Base-by-base conservation (phyloP, 2,797 vertebrate species). In the Chiroxiphia lanceolata region DNA sequence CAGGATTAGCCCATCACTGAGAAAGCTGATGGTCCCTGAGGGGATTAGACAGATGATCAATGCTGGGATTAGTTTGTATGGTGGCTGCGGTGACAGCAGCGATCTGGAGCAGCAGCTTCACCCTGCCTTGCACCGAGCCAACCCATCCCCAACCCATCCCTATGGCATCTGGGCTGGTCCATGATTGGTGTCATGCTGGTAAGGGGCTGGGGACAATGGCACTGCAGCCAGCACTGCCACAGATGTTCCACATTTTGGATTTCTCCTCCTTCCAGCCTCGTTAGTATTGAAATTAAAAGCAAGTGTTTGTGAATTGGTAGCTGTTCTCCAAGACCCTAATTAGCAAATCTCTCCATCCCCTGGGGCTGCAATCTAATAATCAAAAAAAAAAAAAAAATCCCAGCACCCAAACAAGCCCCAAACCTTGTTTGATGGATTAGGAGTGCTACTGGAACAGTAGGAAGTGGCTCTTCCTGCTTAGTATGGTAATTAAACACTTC, bases 401-500 rank as follows among this genome's bases (percentile, higher is more conserved):
- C 78, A 74, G 67, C 94, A 96, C 91, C 89, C 89, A 97, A 95
- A 94, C 92, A 95, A 95, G 84, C 76, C 90, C 91, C 89, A 94
- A 95, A 96, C 91, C 90, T 97, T 79, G 90, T 94, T 85, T 95
- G 96, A 95, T 96, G 91, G 95, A 96, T 96, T 18, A 21, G 83
- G 80, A 94, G 77, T n/a, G 91, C 86, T 87, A 64, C 90, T 95
- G 85, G 89, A 97, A 93, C 84, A 40, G 94, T 94, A 36, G 93
- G 97, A 93, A 96, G 87, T 5, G 0, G 9, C 81, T 93, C 89
- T 95, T 95, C 94, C 93, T 96, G 96, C 94, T 97, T 96, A 97
- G 96, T 79, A 96, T 97, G 93, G 78, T 97, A 97, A 98, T 98
- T 97, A 98, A 97, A 90, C 78, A 96, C 96, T 97, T 98, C 96